A percentile compares a stretch with the other conserved stretches of the same genome.
Evolutionary conservation across 92 coral and sea anemone species (phyloP).

Genomic region (Epizoanthus rinbou): DNA sequence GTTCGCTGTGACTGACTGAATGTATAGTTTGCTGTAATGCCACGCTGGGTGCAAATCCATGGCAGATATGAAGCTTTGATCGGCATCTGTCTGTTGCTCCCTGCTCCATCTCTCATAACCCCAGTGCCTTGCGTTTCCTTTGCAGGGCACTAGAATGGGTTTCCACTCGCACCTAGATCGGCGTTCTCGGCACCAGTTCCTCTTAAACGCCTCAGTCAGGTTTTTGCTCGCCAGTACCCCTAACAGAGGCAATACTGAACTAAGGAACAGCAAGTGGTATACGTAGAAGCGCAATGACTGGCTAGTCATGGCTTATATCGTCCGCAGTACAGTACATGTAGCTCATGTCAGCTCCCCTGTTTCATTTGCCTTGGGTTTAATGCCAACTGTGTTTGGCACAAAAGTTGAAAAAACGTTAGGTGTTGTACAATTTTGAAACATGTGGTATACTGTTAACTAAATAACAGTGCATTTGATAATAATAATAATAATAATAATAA

Average conservation of each 20-base stretch:
- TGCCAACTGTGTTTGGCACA: too few species aligned
- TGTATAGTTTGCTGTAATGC: slow-evolving; percentile 60
- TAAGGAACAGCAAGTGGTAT: not conserved
- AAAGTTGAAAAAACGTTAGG: too few species aligned
- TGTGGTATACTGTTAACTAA: too few species aligned
- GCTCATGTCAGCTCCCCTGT: too few species aligned
- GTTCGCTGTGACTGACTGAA: slow-evolving; percentile 58
- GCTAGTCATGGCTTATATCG: not conserved
- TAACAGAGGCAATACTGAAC: not conserved
- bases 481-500: too few species aligned
- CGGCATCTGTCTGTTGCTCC: slow-evolving; percentile 42
- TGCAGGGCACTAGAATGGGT: slow-evolving; percentile 51
- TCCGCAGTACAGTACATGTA: too few species aligned
- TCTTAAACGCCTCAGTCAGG: slow-evolving; percentile 56
- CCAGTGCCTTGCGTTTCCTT: slow-evolving; percentile 45
- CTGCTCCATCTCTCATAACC: slow-evolving; percentile 41
- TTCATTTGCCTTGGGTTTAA: too few species aligned
- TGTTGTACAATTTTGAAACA: too few species aligned
- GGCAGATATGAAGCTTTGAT: slow-evolving; percentile 48
- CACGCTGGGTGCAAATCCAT: slow-evolving; percentile 56
- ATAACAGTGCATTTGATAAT: too few species aligned
- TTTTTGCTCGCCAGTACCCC: slow-evolving; percentile 17
- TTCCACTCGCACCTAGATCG: slow-evolving; percentile 65
- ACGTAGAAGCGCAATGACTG: not conserved
- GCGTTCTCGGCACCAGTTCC: slow-evolving; percentile 70